These are phyloP conservation scores for Ectemnius lituratus DNA, from an alignment of 2,888 invertebrate genomes.

Conservation along the genomic window DNA sequence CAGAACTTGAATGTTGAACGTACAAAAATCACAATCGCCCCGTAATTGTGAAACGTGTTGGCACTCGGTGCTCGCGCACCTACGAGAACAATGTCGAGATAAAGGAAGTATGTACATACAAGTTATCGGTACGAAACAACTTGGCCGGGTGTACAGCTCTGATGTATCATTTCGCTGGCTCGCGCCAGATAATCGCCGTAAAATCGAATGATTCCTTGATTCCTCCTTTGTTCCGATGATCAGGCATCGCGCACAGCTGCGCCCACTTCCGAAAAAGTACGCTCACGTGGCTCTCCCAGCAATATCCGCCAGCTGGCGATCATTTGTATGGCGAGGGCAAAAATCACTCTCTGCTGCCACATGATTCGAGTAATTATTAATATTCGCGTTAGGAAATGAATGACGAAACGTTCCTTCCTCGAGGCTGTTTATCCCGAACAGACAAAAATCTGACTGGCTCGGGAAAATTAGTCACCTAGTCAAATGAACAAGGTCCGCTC, in stretches of 20 bases:
- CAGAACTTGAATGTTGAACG: background rate
- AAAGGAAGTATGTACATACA: constrained; percentile 6
- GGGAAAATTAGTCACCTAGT: too few species aligned
- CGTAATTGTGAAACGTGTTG: constrained; percentile 15
- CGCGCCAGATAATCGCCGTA: constrained; percentile 14
- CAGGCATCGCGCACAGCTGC: constrained; percentile 39
- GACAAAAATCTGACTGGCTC: too few species aligned
- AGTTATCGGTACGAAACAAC: constrained; percentile 24
- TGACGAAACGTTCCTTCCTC: too few species aligned
- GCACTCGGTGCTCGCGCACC: constrained; percentile 18
- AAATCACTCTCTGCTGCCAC: background rate
- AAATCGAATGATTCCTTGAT: constrained; percentile 19
- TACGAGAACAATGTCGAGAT: constrained; percentile 8
- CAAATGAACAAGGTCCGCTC: too few species aligned
- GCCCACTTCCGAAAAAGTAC: constrained; percentile 11
- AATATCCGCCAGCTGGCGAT: constrained; percentile 19
- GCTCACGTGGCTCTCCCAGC: constrained; percentile 2
- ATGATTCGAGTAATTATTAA: too few species aligned
- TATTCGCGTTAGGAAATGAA: too few species aligned
- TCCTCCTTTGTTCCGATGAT: constrained; percentile 24
- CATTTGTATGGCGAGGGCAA: background rate
- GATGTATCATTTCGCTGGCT: background rate
- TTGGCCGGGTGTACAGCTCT: background rate
- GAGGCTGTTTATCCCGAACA: too few species aligned
- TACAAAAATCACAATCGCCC: constrained; percentile 18